Percentiles rank a stretch among this genome's conserved stretches.
phyloP scores from a whole-genome alignment of 1,140 invertebrate genomes.

The Gryon sp. region DNA sequence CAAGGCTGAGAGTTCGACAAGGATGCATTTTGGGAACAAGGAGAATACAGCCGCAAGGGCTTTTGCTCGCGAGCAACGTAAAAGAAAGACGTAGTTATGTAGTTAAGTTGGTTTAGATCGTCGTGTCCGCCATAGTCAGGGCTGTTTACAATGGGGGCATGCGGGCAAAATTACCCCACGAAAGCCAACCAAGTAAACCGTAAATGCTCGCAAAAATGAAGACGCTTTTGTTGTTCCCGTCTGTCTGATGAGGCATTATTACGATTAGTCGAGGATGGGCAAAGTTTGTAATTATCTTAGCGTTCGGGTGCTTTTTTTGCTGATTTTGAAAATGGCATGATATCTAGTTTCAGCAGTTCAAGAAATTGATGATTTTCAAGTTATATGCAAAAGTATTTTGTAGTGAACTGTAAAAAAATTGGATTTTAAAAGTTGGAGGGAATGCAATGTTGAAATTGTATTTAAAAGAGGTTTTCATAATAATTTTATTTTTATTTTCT shows the following conservation, averaged over 20 bases:
- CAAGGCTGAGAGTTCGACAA: slow-evolving; percentile 6
- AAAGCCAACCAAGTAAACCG: slow-evolving; percentile 32
- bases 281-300: slow-evolving; percentile 13
- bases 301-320: neutral
- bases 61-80: slow-evolving; percentile 65
- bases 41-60: slow-evolving; percentile 56
- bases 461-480: too few relatives aligned
- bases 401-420: too few relatives aligned
- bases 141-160: slow-evolving; percentile 59
- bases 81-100: slow-evolving; percentile 77
- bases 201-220: slow-evolving; percentile 51
- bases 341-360: too few relatives aligned
- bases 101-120: slow-evolving; percentile 74
- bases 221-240: slow-evolving; percentile 45
- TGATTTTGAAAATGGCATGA: neutral
- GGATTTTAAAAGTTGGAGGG: too few relatives aligned
- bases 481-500: too few relatives aligned
- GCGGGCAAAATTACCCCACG: slow-evolving; percentile 51
- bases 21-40: slow-evolving; percentile 14
- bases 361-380: too few relatives aligned
- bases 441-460: too few relatives aligned
- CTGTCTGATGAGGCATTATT: slow-evolving; percentile 39
- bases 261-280: slow-evolving; percentile 4
- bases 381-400: too few relatives aligned
- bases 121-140: slow-evolving; percentile 62